These are phyloP conservation scores for Amblyornis subalaris DNA, from an alignment of 2,113 vertebrate genomes.

Conservation along the genomic window DNA sequence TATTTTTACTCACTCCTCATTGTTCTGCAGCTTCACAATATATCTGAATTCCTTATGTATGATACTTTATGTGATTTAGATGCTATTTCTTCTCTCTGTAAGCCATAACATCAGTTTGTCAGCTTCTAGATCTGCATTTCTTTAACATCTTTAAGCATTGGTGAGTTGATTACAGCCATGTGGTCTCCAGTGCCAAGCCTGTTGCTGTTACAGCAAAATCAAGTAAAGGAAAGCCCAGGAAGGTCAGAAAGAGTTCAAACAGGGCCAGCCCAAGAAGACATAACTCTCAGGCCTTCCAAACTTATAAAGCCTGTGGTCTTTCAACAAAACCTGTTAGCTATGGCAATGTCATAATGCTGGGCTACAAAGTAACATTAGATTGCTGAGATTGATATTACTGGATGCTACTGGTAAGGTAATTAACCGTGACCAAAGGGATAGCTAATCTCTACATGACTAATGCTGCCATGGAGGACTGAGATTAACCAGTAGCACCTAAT, in stretches of 20 bases:
- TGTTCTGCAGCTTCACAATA: not conserved
- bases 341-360: not conserved
- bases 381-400: not conserved
- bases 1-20: not conserved
- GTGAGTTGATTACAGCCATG: not conserved
- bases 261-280: accelerated
- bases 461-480: not conserved
- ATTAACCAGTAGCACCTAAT: not conserved
- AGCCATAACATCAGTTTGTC: not conserved
- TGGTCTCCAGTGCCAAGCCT: not conserved
- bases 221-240: not conserved
- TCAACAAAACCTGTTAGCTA: not conserved
- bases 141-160: not conserved
- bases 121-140: not conserved
- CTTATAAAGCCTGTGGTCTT: not conserved
- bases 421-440: not conserved
- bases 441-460: not conserved
- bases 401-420: not conserved
- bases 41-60: not conserved
- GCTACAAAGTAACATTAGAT: not conserved
- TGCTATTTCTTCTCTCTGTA: not conserved
- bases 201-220: not conserved
- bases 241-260: not conserved
- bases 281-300: not conserved
- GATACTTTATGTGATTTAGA: not conserved